A percentile compares a stretch with the other conserved stretches of the same genome.
These are phyloP conservation scores for Psammodynastes pulverulentus DNA, from an alignment of 2,113 vertebrate species.

Conservation along the genomic window DNA sequence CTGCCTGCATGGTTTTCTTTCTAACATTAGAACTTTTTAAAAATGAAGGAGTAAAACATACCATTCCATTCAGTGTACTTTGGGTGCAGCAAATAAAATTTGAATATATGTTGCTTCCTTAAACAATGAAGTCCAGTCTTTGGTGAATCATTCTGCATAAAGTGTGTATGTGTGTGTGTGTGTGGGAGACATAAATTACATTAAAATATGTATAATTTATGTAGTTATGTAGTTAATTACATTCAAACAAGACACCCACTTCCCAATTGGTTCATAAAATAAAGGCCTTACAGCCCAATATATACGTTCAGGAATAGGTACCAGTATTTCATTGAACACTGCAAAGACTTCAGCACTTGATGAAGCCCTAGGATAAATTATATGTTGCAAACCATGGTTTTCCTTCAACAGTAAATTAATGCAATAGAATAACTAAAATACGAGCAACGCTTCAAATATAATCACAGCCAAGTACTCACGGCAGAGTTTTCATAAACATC, in stretches of 20 bases:
- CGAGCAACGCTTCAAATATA: neutral
- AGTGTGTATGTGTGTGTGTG: neutral
- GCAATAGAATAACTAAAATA: neutral
- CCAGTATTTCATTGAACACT: neutral
- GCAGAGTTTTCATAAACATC: neutral
- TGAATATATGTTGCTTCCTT: neutral
- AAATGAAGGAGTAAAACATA: neutral
- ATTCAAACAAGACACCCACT: neutral
- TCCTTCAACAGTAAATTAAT: neutral
- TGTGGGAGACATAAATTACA: neutral
- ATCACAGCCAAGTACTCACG: neutral
- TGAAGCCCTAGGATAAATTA: neutral
- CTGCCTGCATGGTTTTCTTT: neutral
- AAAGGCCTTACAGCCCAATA: neutral
- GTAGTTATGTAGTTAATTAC: neutral
- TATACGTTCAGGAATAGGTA: neutral
- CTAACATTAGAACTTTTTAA: neutral
- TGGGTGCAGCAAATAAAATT: neutral
- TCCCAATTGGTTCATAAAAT: neutral
- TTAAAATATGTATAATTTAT: neutral
- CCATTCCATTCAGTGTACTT: neutral
- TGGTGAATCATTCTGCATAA: neutral
- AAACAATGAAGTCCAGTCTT: neutral
- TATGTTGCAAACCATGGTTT: neutral
- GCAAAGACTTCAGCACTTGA: neutral